Percentiles rank a stretch among this genome's conserved stretches.
phyloP scores from a whole-genome alignment of 2,113 vertebrate species.

The Tonatia bakeri region DNA sequence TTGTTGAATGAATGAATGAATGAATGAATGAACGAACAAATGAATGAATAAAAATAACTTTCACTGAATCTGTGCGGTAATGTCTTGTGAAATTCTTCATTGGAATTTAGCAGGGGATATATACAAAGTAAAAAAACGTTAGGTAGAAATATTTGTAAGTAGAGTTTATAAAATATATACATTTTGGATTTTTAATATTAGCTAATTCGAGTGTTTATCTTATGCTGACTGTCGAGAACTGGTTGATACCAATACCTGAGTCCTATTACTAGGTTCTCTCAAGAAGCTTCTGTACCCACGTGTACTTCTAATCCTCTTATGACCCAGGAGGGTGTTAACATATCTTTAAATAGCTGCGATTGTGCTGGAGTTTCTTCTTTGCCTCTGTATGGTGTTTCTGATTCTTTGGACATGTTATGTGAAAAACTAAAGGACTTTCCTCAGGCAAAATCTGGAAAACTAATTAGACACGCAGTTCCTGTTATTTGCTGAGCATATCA shows the following conservation, averaged over 20 bases:
- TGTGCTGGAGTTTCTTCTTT: not conserved
- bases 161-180: not conserved
- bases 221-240: not conserved
- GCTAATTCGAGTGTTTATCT: constrained; percentile 26
- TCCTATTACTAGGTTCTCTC: not conserved
- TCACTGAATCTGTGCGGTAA: not conserved
- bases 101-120: not conserved
- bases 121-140: not conserved
- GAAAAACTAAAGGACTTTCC: not conserved
- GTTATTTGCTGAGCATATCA: not conserved
- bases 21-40: not conserved
- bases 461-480: not conserved
- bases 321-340: not conserved
- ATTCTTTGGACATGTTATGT: not conserved
- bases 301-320: not conserved
- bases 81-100: not conserved
- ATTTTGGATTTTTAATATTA: not conserved
- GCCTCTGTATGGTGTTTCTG: not conserved
- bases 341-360: not conserved
- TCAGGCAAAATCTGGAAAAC: not conserved
- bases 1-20: not conserved
- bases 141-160: not conserved
- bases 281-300: not conserved
- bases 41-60: not conserved
- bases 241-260: not conserved